Evolutionary conservation across 1,140 invertebrate genomes (phyloP), one percentile per base, ranked within the genome.

Genomic region (Drosophila ficusphila): DNA sequence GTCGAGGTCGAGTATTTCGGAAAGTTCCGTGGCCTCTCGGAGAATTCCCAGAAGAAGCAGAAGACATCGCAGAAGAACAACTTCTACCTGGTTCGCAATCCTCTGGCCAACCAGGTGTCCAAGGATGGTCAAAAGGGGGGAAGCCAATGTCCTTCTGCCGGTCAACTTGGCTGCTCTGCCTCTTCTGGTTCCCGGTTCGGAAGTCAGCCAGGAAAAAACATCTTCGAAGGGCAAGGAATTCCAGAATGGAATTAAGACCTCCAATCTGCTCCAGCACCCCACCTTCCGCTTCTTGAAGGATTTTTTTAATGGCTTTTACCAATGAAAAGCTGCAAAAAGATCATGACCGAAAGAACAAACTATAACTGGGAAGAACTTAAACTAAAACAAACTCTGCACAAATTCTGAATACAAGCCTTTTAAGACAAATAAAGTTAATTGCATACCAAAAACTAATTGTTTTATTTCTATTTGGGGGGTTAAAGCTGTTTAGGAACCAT

Each of bases 231-330:
- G 33, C n/a, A 2, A 33, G 21, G 44, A 21, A 9, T n/a, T 67
- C 1, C 27, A 67, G 34, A 61, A 67, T 67, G 23, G 67, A 3
- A 39, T 67, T 12, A 67, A 67, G 60, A 47, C 62, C 21, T 9
- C 60, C 36, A 67, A 67, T 25, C 27, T 52, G 5, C 61, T 85
- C 19, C 81, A 81, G 0, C 86, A 85, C 12, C 73, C 81, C 31
- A 85, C 86, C 25, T 85, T 86, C 38, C 81, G 81, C 19, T 85
- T 85, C 54, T 85, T 85, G 27, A 85, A 81, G 19, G 75, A 72
- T 3, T 61, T 85, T 42, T 69, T 86, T 21, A 76, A 82, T 0
- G 81, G 75, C 12, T 86, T 86, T 54, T 65, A 81, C 3, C 48
- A 81, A 14, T 85, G 19, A 64, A 1, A 12, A 33, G 7, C 5